Percentiles rank a stretch among this genome's conserved stretches.
Evolutionary conservation across 2,113 vertebrate genomes (phyloP).

Genomic region (Choloepus hoffmanni): DNA sequence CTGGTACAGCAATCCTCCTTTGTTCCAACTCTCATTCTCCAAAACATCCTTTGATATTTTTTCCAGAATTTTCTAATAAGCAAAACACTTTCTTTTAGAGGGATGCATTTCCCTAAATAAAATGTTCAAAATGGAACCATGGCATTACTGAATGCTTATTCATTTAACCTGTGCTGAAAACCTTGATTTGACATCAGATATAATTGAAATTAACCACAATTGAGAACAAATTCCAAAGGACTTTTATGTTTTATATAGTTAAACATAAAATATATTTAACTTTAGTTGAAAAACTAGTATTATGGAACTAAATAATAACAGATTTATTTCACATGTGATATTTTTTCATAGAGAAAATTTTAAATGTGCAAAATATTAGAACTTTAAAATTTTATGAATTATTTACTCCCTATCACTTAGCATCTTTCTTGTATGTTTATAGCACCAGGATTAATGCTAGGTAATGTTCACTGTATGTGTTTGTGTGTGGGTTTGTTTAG

Average conservation of each 20-base stretch:
- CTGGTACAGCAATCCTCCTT: not conserved
- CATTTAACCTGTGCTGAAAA: not conserved
- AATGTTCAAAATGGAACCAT: not conserved
- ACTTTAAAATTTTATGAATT: not conserved
- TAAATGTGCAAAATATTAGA: not conserved
- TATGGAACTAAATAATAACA: not conserved
- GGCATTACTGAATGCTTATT: not conserved
- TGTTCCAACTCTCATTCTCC: not conserved
- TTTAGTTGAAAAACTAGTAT: not conserved
- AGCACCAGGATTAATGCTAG: not conserved
- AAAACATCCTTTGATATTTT: not conserved
- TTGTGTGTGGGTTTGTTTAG: not conserved
- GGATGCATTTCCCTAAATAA: not conserved
- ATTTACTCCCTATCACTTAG: not conserved
- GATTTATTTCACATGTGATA: not conserved
- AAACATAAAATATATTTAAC: not conserved
- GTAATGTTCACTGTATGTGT: not conserved
- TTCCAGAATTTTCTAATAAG: not conserved
- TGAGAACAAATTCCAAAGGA: not conserved
- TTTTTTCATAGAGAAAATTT: not conserved
- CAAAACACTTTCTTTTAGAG: not conserved
- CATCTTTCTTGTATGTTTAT: not conserved
- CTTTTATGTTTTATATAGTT: not conserved
- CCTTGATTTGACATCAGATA: not conserved
- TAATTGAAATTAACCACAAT: not conserved